These are phyloP conservation scores for Echinarachnius parma DNA, from an alignment of 53 echinoderm and acorn worm genomes.

Conservation along the genomic window DNA sequence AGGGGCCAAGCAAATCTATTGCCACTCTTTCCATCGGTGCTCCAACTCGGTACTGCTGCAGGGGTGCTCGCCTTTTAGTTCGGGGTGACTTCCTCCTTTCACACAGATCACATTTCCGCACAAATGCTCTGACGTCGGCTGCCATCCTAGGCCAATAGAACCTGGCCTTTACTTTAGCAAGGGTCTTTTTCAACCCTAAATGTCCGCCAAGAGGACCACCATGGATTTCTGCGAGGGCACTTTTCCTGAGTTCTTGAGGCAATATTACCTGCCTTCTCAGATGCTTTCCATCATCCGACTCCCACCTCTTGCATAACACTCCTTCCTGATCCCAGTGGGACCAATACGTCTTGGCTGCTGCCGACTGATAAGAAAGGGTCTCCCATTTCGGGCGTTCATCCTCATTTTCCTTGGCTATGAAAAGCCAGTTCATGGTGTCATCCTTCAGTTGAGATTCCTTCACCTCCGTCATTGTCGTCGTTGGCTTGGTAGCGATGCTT, in stretches of 20 bases:
- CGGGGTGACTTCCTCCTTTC: conserved; percentile 6
- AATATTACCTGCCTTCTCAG: conserved; percentile 21
- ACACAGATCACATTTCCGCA: neutral
- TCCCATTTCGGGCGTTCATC: conserved; percentile 38
- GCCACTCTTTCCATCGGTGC: conserved; percentile 20
- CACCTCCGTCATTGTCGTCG: conserved; percentile 9
- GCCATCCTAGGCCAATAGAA: conserved; percentile 30
- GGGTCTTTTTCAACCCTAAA: conserved; percentile 22
- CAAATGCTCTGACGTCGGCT: neutral
- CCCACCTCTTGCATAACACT: conserved; percentile 36
- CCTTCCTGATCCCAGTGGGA: conserved; percentile 27
- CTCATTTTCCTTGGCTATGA: neutral
- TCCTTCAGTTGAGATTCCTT: conserved; percentile 29
- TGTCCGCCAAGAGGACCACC: conserved; percentile 30
- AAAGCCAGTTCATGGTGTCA: neutral
- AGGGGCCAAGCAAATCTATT: conserved; percentile 9
- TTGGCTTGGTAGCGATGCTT: neutral
- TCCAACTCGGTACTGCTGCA: conserved; percentile 7
- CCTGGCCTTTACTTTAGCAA: conserved; percentile 21
- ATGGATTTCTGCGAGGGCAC: conserved; percentile 17
- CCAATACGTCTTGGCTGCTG: conserved; percentile 28
- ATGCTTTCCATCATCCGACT: conserved; percentile 21
- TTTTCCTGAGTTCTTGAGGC: conserved; percentile 1
- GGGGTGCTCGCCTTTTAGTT: neutral
- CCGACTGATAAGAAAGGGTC: neutral